Percentiles rank a stretch among this genome's conserved stretches.
Conservation (phyloP, 2,113 vertebrate species). For the Sialia sialis region DNA sequence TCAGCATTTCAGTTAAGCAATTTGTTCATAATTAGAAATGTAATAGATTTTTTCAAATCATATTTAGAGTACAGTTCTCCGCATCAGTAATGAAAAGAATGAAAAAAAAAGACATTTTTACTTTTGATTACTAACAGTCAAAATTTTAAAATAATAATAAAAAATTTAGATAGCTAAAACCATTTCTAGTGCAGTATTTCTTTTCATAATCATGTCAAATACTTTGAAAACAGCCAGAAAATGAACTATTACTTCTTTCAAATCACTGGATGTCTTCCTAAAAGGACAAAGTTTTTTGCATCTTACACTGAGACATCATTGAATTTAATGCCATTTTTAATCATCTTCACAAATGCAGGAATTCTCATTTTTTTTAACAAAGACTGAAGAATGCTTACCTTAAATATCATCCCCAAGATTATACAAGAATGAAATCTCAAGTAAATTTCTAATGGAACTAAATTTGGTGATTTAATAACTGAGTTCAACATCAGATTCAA, state of each 20-base stretch:
- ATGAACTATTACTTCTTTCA: neutral
- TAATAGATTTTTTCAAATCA: neutral
- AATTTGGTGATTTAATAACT: neutral
- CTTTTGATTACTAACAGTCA: neutral
- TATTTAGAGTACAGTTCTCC: neutral
- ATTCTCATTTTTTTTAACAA: neutral
- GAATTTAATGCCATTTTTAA: neutral
- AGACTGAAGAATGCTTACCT: neutral
- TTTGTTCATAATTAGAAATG: neutral
- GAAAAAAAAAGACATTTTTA: neutral
- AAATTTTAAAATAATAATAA: neutral
- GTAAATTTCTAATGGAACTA: neutral
- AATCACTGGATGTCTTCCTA: accelerated
- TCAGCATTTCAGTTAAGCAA: neutral
- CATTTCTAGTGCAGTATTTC: neutral
- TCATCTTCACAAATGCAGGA: neutral
- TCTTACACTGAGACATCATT: neutral
- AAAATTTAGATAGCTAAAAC: accelerated
- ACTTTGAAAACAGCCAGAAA: neutral
- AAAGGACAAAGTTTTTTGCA: neutral
- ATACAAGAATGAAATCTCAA: neutral
- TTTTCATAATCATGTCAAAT: neutral
- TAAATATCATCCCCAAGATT: neutral
- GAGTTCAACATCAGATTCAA: neutral
- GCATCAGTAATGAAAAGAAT: neutral